Percentiles rank a stretch among this genome's conserved stretches.
Evolutionary conservation across 2,797 vertebrate genomes (phyloP).

Genomic region (Vespertilio murinus): DNA sequence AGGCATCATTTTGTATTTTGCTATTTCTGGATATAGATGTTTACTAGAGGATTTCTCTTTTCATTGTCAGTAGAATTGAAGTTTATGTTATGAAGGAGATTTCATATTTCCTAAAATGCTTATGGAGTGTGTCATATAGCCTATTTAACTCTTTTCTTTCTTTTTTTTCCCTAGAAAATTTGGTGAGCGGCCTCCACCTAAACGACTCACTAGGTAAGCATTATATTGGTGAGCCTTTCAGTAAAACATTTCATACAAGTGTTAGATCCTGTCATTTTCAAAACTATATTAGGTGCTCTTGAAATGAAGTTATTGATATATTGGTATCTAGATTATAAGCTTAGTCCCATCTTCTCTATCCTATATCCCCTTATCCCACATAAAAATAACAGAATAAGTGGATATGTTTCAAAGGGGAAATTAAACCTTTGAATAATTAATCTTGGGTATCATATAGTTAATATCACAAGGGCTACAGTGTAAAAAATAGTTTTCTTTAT

Average conservation of each 20-base stretch:
- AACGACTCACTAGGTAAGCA: slow-evolving; percentile 97
- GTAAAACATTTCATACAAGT: background rate
- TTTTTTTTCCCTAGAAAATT: slow-evolving; percentile 92
- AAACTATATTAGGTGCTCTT: background rate
- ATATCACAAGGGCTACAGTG: background rate
- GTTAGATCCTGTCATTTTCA: background rate
- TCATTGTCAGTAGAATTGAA: background rate
- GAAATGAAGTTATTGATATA: background rate
- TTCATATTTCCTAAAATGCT: slow-evolving; percentile 42
- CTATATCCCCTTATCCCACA: background rate
- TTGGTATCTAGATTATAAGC: background rate
- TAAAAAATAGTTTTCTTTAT: background rate
- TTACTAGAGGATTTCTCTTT: slow-evolving; percentile 26
- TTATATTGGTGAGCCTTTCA: slow-evolving; percentile 21
- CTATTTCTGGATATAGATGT: background rate
- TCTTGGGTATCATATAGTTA: background rate
- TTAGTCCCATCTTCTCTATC: background rate
- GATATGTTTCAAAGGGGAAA: slow-evolving; percentile 23
- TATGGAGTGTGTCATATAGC: slow-evolving; percentile 54
- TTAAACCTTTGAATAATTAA: background rate
- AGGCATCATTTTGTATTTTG: slow-evolving; percentile 29
- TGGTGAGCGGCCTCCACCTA: slow-evolving; percentile 99
- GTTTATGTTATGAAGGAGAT: background rate
- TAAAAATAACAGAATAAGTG: background rate
- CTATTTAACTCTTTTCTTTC: slow-evolving; percentile 65